These are phyloP conservation scores for Sebastes jordani DNA, from an alignment of 2,797 vertebrate genomes.

Conservation along the genomic window DNA sequence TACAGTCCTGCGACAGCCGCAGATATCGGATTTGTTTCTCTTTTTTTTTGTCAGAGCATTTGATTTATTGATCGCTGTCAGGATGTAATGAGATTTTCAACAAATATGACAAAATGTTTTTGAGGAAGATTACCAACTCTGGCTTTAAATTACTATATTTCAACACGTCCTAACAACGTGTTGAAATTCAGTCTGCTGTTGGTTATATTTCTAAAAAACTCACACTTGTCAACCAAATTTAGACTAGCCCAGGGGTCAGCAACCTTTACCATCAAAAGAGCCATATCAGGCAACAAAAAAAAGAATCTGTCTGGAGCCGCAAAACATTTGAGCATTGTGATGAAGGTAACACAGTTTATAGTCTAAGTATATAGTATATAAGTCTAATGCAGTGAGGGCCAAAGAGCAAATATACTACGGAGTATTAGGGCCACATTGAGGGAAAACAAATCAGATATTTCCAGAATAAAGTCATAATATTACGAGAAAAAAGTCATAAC, in stretches of 20 bases:
- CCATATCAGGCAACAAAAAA: too few relatives aligned
- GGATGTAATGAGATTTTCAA: neutral
- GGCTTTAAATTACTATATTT: neutral
- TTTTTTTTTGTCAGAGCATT: neutral
- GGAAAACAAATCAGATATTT: accelerated
- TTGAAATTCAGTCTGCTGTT: neutral
- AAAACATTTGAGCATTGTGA: too few relatives aligned
- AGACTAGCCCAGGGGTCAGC: neutral
- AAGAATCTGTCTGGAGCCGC: too few relatives aligned
- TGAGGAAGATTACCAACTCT: neutral
- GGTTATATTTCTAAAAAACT: neutral
- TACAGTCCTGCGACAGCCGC: accelerated
- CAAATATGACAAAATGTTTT: neutral
- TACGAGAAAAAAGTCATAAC: too few relatives aligned
- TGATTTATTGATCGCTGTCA: neutral
- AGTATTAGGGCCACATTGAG: too few relatives aligned
- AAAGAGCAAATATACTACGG: too few relatives aligned
- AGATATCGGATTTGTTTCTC: neutral
- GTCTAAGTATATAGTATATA: too few relatives aligned
- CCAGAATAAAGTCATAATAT: too few relatives aligned
- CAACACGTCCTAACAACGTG: neutral
- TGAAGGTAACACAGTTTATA: too few relatives aligned
- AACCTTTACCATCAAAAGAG: too few relatives aligned
- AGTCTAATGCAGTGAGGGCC: too few relatives aligned
- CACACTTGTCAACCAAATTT: neutral